Evolutionary conservation across 2,888 invertebrate genomes (phyloP), one percentile per base, ranked within the genome.

Genomic region (Electrophaes corylata): DNA sequence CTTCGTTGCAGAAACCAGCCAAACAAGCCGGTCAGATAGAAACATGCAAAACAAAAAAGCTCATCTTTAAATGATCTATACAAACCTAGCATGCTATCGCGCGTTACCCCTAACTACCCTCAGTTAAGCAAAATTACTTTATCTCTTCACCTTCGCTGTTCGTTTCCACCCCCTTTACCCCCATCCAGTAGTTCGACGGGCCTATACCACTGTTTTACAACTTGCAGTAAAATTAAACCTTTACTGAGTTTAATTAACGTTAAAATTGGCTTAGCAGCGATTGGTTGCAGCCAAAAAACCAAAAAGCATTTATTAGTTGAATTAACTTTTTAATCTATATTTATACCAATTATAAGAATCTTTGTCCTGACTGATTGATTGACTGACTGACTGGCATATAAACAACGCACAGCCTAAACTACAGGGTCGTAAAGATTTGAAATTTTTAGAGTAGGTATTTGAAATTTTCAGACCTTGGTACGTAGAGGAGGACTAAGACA

Each of bases 61-160:
- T 20, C 14, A 31, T 51, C 14, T 14, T 14, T 14, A 35, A 33
- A 0, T 12, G 23, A 59, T 67, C 79, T 71, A 73, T 65, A 69
- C 65, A 64, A 66, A 64, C 65, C 63, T 73, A 73, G 63, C 75
- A 65, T 75, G 75, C 81, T 81, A 84, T 77, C 70, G 64, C 70
- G 73, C 69, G 73, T 77, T 76, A 78, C 76, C 75, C 71, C 70
- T 76, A 79, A 81, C 79, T 81, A 72, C 73, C 72, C 73, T 68
- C 73, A 76, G 81, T 83, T 83, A 81, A 78, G 74, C 74, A 79
- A 78, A 82, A 85, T 85, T 67, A 67, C 69, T 69, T 69, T 82
- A 86, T 85, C 79, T 83, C 77, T 73, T 83, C 80, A 83, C 83
- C 83, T 83, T 75, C 72, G 68, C 76, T 69, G 81, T 82, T 73